Percentiles rank a stretch among this genome's conserved stretches.
phyloP scores from a whole-genome alignment of 2,888 invertebrate genomes.

The Microctonus hyperodae region DNA sequence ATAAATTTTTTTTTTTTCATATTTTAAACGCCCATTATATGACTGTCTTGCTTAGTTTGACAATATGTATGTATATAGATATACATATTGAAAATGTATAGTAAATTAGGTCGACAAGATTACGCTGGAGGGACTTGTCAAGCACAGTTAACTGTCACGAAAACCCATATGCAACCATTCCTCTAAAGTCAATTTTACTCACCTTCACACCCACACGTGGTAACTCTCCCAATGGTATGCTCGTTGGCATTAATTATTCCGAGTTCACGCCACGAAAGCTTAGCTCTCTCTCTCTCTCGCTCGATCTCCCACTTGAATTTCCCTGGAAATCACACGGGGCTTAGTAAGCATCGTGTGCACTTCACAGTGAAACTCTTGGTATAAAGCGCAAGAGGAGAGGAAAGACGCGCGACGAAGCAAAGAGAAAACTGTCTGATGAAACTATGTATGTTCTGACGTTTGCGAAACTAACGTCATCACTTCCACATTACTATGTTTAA shows the following conservation, averaged over 20 bases:
- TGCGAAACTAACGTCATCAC: slow-evolving; percentile 24
- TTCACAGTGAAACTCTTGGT: slow-evolving; percentile 4
- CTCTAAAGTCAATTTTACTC: slow-evolving; percentile 18
- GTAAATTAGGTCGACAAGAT: slow-evolving; percentile 22
- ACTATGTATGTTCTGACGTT: slow-evolving; percentile 16
- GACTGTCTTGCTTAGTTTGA: too few species aligned
- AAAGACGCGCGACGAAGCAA: background rate
- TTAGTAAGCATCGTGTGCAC: slow-evolving; percentile 24
- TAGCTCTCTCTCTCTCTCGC: background rate
- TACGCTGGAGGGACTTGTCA: slow-evolving; percentile 21
- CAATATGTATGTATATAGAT: background rate
- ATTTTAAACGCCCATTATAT: too few species aligned
- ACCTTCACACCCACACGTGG: slow-evolving; percentile 16
- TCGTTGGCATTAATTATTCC: slow-evolving; percentile 25
- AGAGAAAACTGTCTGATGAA: slow-evolving; percentile 3
- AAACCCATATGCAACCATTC: slow-evolving; percentile 13
- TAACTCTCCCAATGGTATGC: slow-evolving; percentile 19
- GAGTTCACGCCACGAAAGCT: slow-evolving; percentile 25
- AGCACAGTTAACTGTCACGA: slow-evolving; percentile 19
- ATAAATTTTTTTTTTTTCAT: background rate
- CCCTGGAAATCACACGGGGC: slow-evolving; percentile 15
- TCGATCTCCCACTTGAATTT: slow-evolving; percentile 3
- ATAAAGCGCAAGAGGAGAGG: background rate
- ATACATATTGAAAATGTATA: background rate
- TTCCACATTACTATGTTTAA: slow-evolving; percentile 22